These are phyloP conservation scores for Eretmocerus hayati DNA, from an alignment of 2,888 invertebrate species.

Conservation along the genomic window DNA sequence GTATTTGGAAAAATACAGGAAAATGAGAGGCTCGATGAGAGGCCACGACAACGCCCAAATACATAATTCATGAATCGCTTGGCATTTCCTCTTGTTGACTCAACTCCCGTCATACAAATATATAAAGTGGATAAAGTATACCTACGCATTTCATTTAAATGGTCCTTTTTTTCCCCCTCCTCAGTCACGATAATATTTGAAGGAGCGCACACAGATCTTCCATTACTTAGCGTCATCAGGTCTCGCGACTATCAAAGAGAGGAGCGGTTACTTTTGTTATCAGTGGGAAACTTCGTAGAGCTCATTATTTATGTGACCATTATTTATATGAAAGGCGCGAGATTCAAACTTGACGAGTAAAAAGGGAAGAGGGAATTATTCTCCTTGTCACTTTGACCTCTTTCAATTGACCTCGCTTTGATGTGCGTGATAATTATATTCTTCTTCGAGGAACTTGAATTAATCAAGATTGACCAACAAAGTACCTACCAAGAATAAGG, in stretches of 20 bases:
- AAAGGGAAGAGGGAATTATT: too few species aligned
- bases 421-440: too few species aligned
- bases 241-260: slow-evolving; percentile 10
- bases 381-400: too few species aligned
- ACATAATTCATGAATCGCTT: slow-evolving; percentile 32
- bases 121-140: too few species aligned
- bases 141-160: neutral
- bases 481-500: too few species aligned
- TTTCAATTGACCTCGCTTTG: too few species aligned
- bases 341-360: too few species aligned
- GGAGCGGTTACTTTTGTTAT: slow-evolving; percentile 31
- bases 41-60: slow-evolving; percentile 19
- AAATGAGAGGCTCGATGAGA: slow-evolving; percentile 11
- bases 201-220: slow-evolving; percentile 2
- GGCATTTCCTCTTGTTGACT: slow-evolving; percentile 10
- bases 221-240: slow-evolving; percentile 18
- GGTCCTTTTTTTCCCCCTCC: neutral
- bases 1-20: slow-evolving; percentile 20
- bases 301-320: slow-evolving; percentile 31
- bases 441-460: too few species aligned
- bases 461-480: too few species aligned
- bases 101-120: neutral
- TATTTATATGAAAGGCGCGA: too few species aligned
- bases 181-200: neutral
- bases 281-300: slow-evolving; percentile 29